Evolutionary conservation across 2,888 invertebrate genomes (phyloP).

Genomic region (Aquatica leii): DNA sequence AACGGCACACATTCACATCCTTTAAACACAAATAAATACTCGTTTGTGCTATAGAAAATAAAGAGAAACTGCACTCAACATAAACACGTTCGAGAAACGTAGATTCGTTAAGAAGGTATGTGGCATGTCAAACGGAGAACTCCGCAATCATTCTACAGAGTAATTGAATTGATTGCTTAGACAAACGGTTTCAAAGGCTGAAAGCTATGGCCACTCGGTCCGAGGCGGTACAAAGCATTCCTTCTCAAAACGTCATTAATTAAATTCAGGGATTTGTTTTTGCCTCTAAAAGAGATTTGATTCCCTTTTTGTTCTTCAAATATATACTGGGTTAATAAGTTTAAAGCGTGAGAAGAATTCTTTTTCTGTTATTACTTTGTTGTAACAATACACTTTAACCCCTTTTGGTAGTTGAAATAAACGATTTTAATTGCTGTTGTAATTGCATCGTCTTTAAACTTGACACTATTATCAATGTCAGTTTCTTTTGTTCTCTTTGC

Average conservation of each 20-base stretch:
- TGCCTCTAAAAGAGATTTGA: constrained; percentile 56
- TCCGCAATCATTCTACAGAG: constrained; percentile 56
- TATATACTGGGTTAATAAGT: constrained; percentile 54
- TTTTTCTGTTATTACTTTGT: constrained; percentile 2
- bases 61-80: constrained; percentile 16
- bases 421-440: too few species aligned
- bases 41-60: too few species aligned
- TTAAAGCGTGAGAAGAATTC: constrained; percentile 49
- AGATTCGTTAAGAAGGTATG: constrained; percentile 46
- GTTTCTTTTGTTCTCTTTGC: too few species aligned
- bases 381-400: too few species aligned
- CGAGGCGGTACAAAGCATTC: constrained; percentile 58
- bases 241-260: constrained; percentile 61
- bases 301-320: constrained; percentile 57
- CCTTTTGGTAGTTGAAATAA: too few species aligned
- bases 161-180: constrained; percentile 62
- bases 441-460: too few species aligned
- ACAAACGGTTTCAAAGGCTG: constrained; percentile 58
- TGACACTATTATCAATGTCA: too few species aligned
- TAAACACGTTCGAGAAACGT: constrained; percentile 24
- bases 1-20: too few species aligned
- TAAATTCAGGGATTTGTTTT: constrained; percentile 62
- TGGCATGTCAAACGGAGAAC: constrained; percentile 55
- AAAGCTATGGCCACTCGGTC: constrained; percentile 43
- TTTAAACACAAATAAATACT: background rate